Base-by-base conservation (phyloP, 2,113 vertebrate genomes). In the Panthera leo region DNA sequence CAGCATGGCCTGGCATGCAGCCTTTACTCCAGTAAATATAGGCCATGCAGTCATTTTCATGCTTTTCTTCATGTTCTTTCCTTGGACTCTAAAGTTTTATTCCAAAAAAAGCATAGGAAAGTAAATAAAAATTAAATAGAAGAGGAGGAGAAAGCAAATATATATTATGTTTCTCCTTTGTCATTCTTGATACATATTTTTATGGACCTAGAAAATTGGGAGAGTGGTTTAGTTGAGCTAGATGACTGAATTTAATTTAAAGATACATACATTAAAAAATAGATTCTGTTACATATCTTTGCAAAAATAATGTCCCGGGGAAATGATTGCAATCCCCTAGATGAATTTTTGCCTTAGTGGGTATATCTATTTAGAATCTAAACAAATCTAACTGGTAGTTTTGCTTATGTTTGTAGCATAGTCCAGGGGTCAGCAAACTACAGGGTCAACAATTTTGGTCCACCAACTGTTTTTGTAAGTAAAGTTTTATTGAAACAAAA, bases 241-340 rank as follows among this genome's bases (percentile, higher is more conserved):
- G 80, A 61, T 88, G 39, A 63, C 68, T 96, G 68, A 83, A 88
- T 92, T 88, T 70, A 70, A 21, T 80, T 90, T 76, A 83, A 87
- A 76, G 58, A 76, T n/a, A 82, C 11, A 45, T 31, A 80, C 5
- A 36, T 36, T 36, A 12, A 82, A 88, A 65, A 88, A 36, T 80
- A 45, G 7, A 27, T 85, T 80, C 11, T 42, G 3, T 83, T 87
- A 39, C 4, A 4, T 82, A 73, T 27, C 91, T 80, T 91, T 19
- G 5, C 10, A 91, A 82, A 94, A 82, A 53, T 84, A 78, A 78
- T 71, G 27, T 95, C 68, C 21, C 3, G 51, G 51, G 61, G 61
- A 78, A 88, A 96, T 58, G 19, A 83, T 31, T 82, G 7, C 82
- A 91, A 67, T 34, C 25, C 15, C 25, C 18, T 70, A 70, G 71